Base-by-base conservation (phyloP, 2,888 invertebrate genomes). In the Cheilosia grossa region DNA sequence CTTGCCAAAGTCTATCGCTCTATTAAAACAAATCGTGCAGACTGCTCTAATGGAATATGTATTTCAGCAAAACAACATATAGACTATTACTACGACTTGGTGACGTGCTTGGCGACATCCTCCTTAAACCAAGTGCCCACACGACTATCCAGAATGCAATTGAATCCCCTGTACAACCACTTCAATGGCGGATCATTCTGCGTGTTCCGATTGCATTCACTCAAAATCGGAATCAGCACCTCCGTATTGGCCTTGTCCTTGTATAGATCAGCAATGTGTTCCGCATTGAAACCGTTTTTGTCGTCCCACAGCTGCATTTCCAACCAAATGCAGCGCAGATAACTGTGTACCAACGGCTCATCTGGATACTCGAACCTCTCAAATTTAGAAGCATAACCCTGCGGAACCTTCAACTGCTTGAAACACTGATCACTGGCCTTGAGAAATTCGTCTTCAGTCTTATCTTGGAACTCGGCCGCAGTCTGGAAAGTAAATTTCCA, bases 91-190 rank as follows among this genome's bases (percentile, higher is more conserved):
- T 64, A 24, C 24, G 64, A 4, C 1, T 27, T 66, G 4, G n/a
- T 66, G 13, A 4, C 13, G 4, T 42, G 30, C 58, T 87, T 86
- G n/a, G 51, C 61, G 2, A 88, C 73, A 72, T 88, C 88, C 1
- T 88, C 87, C 37, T 87, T 87, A 37, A 88, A 88, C 88, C 88
- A 88, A 0, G 79, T 79, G n/a, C 88, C 88, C 13, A 88, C 88
- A 27, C 83, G 82, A 40, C 87, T 88, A 13, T 87, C 86, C 40
- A 88, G 40, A 73, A 88, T 88, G 42, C 88, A 88, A 27, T 79
- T 79, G 63, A 88, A 88, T 30, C 85, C 75, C 0, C 79, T 72
- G 67, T 88, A 87, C 51, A 88, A 81, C 88, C 88, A 88, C 37
- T 87, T 86, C 13, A 86, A 42, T 42, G 85, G 75, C 27, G 87